These are phyloP conservation scores for Conger conger DNA, from an alignment of 2,113 vertebrate genomes.

Conservation along the genomic window DNA sequence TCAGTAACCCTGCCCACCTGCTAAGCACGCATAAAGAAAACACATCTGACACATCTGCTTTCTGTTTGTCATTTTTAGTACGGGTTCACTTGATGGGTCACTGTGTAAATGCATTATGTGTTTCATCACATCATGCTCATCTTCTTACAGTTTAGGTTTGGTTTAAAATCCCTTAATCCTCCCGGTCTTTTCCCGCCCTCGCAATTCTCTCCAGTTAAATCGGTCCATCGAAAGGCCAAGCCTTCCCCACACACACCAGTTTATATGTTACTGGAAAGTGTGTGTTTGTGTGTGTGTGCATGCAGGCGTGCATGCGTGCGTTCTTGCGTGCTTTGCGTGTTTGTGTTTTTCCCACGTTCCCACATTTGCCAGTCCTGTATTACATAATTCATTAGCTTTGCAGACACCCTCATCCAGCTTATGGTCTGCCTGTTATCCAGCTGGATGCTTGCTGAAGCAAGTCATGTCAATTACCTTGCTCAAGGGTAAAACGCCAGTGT, in stretches of 20 bases:
- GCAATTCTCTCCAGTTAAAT: conserved; percentile 27
- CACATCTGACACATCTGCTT: conserved; percentile 29
- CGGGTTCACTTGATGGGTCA: conserved; percentile 44
- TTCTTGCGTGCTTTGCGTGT: background rate
- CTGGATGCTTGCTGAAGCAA: background rate
- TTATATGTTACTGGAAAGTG: no score
- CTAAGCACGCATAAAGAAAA: background rate
- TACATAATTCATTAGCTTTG: conserved; percentile 3
- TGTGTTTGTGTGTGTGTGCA: background rate
- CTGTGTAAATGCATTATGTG: conserved; percentile 43
- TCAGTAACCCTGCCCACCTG: background rate
- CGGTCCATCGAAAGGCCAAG: conserved; percentile 9
- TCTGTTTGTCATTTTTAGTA: conserved; percentile 39
- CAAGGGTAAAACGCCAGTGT: background rate
- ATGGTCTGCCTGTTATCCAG: background rate
- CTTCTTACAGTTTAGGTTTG: conserved; percentile 31
- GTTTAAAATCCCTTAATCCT: conserved; percentile 48
- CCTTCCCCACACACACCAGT: background rate
- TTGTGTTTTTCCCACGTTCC: background rate
- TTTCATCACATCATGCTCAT: conserved; percentile 49
- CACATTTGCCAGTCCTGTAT: background rate
- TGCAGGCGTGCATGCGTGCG: background rate
- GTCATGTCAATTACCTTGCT: conserved; percentile 2
- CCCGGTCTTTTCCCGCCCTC: conserved; percentile 25
- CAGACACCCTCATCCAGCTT: background rate